A percentile compares a stretch with the other conserved stretches of the same genome.
These are phyloP conservation scores for Megalopta genalis DNA, from an alignment of 1,140 invertebrate genomes.

Conservation along the genomic window DNA sequence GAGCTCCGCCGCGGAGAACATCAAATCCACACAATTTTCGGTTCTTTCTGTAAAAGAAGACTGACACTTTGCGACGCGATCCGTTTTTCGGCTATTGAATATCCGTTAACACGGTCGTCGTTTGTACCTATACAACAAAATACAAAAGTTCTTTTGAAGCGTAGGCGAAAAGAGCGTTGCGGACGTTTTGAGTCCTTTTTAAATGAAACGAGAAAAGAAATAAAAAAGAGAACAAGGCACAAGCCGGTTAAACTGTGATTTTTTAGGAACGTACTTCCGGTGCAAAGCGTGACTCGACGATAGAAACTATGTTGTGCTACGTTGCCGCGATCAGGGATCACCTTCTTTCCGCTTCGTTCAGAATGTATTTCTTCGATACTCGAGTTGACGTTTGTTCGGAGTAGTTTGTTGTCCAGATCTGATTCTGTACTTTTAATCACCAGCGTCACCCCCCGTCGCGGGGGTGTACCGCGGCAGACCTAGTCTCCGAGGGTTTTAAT, in stretches of 20 bases:
- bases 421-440: conserved; percentile 4
- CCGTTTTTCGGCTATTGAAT: conserved; percentile 22
- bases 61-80: conserved; percentile 61
- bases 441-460: conserved; percentile 6
- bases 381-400: conserved; percentile 7
- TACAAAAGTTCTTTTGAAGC: background rate
- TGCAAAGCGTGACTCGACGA: conserved; percentile 36
- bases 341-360: background rate
- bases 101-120: conserved; percentile 16
- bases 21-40: conserved; percentile 31
- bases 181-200: background rate
- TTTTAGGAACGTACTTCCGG: conserved; percentile 35
- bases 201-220: background rate
- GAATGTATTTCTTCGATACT: background rate
- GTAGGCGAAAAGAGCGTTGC: conserved; percentile 5
- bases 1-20: conserved; percentile 9
- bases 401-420: conserved; percentile 30
- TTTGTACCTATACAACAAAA: conserved; percentile 9
- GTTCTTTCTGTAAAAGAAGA: conserved; percentile 64
- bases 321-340: conserved; percentile 17
- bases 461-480: conserved; percentile 28
- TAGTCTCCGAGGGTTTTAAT: conserved; percentile 5
- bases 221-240: background rate
- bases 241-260: conserved; percentile 63
- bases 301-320: conserved; percentile 22